Percentiles rank a stretch among this genome's conserved stretches.
phyloP scores from a whole-genome alignment of 2,113 vertebrate species.

The Nicator chloris region DNA sequence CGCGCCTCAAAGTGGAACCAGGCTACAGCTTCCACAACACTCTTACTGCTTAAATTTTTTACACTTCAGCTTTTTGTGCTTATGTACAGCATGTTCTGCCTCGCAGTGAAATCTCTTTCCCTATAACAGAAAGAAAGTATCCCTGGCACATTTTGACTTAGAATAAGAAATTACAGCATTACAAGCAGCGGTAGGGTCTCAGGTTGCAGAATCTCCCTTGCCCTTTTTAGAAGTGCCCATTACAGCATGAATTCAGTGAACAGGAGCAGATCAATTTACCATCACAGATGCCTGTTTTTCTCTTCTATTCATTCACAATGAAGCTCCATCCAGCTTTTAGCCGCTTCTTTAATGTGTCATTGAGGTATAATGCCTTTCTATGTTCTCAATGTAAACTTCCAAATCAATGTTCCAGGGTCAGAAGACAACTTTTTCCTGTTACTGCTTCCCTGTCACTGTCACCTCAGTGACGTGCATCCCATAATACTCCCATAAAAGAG shows the following conservation, averaged over 20 bases:
- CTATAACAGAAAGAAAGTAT: neutral
- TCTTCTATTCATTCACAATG: neutral
- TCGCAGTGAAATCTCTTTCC: neutral
- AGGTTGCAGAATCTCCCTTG: neutral
- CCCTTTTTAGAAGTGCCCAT: neutral
- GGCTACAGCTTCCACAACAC: conserved; percentile 4
- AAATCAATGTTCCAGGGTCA: neutral
- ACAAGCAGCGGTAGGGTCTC: neutral
- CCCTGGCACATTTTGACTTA: neutral
- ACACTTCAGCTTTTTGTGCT: conserved; percentile 26
- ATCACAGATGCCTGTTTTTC: neutral
- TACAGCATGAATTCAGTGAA: neutral
- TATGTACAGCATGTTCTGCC: neutral
- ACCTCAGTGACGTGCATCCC: neutral
- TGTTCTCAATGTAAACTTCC: neutral
- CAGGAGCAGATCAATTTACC: neutral
- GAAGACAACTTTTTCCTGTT: neutral
- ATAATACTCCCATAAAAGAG: neutral
- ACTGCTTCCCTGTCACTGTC: neutral
- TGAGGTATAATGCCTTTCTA: neutral
- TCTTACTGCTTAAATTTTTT: conserved; percentile 19
- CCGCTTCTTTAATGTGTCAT: neutral
- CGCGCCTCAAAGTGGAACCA: conserved; percentile 23
- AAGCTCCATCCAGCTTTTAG: neutral
- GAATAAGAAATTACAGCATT: neutral